Evolutionary conservation across 2,888 invertebrate species (phyloP).

Genomic region (Furcula furcula): DNA sequence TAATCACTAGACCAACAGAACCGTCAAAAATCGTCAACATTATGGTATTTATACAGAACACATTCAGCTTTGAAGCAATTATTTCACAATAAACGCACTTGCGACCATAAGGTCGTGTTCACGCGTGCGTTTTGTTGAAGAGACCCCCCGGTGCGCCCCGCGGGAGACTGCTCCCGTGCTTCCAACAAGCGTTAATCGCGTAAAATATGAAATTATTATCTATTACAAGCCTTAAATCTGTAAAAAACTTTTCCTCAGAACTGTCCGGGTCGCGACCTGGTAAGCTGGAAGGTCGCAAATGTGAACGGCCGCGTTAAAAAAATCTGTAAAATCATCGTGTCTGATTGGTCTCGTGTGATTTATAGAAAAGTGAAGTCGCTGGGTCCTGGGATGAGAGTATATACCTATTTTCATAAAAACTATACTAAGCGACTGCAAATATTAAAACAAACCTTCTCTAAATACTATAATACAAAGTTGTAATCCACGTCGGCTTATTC

Average conservation of each 20-base stretch:
- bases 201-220: slow-evolving; percentile 61
- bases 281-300: slow-evolving; percentile 15
- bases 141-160: slow-evolving; percentile 57
- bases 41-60: too few relatives aligned
- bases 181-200: slow-evolving; percentile 50
- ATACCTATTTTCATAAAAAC: not conserved
- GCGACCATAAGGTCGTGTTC: slow-evolving; percentile 44
- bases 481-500: too few relatives aligned
- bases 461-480: too few relatives aligned
- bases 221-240: slow-evolving; percentile 46
- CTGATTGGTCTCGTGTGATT: slow-evolving; percentile 30
- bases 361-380: slow-evolving; percentile 31
- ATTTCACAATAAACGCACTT: slow-evolving; percentile 1
- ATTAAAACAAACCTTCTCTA: too few relatives aligned
- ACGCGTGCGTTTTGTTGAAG: slow-evolving; percentile 37
- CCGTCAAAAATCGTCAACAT: too few relatives aligned
- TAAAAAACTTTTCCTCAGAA: slow-evolving; percentile 4
- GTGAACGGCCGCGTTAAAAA: slow-evolving; percentile 35
- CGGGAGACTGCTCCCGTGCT: slow-evolving; percentile 65
- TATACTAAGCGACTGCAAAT: too few relatives aligned
- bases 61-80: slow-evolving; percentile 3
- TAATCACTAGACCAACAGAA: too few relatives aligned
- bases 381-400: slow-evolving; percentile 17
- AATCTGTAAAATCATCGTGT: slow-evolving; percentile 35
- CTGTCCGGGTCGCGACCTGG: not conserved